Base-by-base conservation (phyloP, 53 echinoderm and acorn worm genomes). In the Arbacia lixula region DNA sequence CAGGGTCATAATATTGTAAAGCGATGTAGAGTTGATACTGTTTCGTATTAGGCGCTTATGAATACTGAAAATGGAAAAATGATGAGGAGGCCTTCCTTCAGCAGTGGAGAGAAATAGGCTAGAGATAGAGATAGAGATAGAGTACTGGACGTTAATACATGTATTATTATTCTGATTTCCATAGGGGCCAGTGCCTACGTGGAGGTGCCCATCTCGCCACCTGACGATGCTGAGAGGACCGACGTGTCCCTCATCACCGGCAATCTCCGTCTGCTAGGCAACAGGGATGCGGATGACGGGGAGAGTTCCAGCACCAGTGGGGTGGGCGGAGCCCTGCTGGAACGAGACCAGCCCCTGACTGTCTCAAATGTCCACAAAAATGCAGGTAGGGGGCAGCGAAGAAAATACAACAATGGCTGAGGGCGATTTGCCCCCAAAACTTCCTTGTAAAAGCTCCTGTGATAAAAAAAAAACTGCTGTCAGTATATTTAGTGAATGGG, bases 191-290 rank as follows among this genome's bases (percentile, higher is more conserved):
- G 87, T 43, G 74, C 68, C 37, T 85, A 97, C 69, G 90, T 97
- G 46, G 76, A 86, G 34, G 58, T 93, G 5, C 86, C 88, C 20
- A 20, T 85, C 26, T 55, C 90, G 2, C n/a, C 24, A 46, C n/a
- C 54, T 5, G 12, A 14, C 85, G 3, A 42, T 30, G 20, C 37
- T 43, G 21, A 33, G 22, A 56, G 88, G 52, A 84, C 94, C 8
- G 97, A 97, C 46, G 83, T 97, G 8, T 97, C 97, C 14, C 33
- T 97, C 61, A 76, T 97, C 52, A 97, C 93, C 0, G 97, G 97
- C 11, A 76, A 83, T 2, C 46, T 97, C 32, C 87, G 94, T 46
- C 76, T 83, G 16, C 25, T 90, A 21, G 83, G 92, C 34, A 61
- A 30, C 33, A 76, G 53, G 8, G 94, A 92, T 1, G 93, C 78